Evolutionary conservation across 1,140 invertebrate genomes (phyloP).

Genomic region (Drosophila kikkawai): DNA sequence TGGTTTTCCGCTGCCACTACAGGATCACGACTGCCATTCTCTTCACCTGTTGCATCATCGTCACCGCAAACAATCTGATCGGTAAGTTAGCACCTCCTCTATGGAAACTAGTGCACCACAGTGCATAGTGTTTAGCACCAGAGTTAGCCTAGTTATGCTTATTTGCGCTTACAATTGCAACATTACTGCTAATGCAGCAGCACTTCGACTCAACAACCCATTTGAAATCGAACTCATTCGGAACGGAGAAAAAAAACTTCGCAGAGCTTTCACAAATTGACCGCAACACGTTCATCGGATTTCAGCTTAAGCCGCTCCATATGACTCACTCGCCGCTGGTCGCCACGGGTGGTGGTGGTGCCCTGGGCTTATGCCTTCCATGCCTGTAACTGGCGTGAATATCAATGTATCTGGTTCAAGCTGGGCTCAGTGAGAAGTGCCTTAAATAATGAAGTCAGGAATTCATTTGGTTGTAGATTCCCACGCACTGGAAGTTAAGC

Average conservation of each 20-base stretch:
- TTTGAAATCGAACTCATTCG: conserved; percentile 42
- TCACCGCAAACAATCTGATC: conserved; percentile 95
- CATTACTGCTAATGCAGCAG: conserved; percentile 49
- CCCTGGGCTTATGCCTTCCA: conserved; percentile 2
- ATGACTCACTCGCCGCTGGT: conserved; percentile 50
- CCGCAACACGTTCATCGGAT: conserved; percentile 63
- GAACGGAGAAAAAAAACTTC: conserved; percentile 3
- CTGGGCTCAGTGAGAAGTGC: conserved; percentile 15
- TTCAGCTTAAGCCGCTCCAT: conserved; percentile 47
- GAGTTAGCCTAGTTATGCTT: conserved; percentile 31
- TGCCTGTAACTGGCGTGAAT: conserved; percentile 32
- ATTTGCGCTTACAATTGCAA: conserved; percentile 51
- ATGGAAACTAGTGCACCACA: conserved; percentile 56
- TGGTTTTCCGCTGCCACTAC: conserved; percentile 95
- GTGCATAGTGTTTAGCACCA: conserved; percentile 44
- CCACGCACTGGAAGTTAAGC: conserved; percentile 9
- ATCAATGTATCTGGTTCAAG: conserved; percentile 44
- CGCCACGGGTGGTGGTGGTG: conserved; percentile 32
- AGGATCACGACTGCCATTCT: conserved; percentile 94
- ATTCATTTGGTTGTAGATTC: conserved; percentile 17
- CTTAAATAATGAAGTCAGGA: conserved; percentile 15
- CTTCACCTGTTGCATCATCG: conserved; percentile 94
- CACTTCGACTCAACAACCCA: conserved; percentile 1
- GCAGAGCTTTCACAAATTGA: conserved; percentile 38
- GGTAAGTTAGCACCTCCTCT: conserved; percentile 87